phyloP scores from a whole-genome alignment of 92 coral and sea anemone species.

The Zoanthus gigantus region DNA sequence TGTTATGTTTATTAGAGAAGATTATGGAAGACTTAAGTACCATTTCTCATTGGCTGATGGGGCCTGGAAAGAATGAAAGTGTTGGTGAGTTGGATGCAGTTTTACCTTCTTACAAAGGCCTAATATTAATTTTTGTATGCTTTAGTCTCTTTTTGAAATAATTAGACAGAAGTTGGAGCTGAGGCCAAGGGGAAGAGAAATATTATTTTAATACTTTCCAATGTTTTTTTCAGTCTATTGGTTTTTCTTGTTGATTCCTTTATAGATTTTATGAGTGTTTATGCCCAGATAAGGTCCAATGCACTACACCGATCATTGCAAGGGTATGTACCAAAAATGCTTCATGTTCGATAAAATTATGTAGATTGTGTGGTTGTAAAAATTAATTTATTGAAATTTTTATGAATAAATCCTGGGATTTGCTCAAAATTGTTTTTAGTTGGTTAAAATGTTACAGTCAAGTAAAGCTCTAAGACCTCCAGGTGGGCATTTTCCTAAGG shows the following conservation, averaged over 20 bases:
- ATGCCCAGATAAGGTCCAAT: conserved; percentile 97
- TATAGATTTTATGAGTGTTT: conserved; percentile 94
- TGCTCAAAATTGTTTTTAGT: too few relatives aligned
- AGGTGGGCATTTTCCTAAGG: too few relatives aligned
- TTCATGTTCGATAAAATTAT: too few relatives aligned
- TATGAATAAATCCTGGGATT: too few relatives aligned
- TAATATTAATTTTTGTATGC: too few relatives aligned
- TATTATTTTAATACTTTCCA: neutral
- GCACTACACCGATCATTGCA: conserved; percentile 86
- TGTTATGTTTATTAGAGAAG: conserved; percentile 67
- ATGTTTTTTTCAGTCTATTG: neutral
- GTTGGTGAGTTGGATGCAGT: conserved; percentile 42
- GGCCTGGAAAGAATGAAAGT: conserved; percentile 83
- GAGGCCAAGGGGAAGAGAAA: neutral
- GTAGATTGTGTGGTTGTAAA: too few relatives aligned
- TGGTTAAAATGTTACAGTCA: too few relatives aligned
- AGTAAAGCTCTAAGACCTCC: too few relatives aligned
- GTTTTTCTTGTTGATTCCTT: neutral
- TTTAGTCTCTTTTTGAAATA: neutral
- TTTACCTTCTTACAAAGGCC: too few relatives aligned
- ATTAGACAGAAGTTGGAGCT: neutral
- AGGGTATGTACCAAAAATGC: conserved; percentile 66
- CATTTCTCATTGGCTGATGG: conserved; percentile 91
- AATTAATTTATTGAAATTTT: too few relatives aligned
- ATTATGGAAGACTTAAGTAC: conserved; percentile 94